Evolutionary conservation across 2,888 invertebrate genomes (phyloP).

Genomic region (Hedychridium roseum): DNA sequence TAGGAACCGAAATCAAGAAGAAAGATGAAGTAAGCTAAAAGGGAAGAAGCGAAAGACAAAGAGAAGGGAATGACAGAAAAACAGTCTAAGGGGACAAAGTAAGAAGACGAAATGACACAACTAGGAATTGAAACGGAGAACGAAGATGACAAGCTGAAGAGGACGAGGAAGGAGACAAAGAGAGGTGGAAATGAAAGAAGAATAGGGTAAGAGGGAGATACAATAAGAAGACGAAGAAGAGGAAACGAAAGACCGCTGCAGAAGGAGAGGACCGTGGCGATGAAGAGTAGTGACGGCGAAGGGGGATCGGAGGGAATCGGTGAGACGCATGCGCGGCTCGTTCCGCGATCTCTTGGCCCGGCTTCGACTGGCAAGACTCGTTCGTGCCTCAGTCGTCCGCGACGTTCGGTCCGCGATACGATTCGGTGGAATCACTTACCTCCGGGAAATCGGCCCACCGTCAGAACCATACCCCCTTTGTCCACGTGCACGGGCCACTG

Average conservation of each 20-base stretch:
- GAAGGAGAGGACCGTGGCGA: constrained; percentile 6
- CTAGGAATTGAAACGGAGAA: too few relatives aligned
- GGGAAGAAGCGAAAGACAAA: not conserved
- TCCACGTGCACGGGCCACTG: too few relatives aligned
- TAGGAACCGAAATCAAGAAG: too few relatives aligned
- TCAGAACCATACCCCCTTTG: too few relatives aligned
- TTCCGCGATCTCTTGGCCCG: constrained; percentile 52
- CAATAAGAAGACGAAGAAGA: not conserved
- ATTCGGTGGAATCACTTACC: too few relatives aligned
- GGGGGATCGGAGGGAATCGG: constrained; percentile 45
- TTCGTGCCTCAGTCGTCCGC: constrained; percentile 61
- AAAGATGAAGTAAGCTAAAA: too few relatives aligned
- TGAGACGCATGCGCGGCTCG: constrained; percentile 58
- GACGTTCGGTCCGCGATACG: constrained; percentile 62
- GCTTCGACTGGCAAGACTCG: constrained; percentile 48
- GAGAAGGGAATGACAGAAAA: constrained; percentile 10
- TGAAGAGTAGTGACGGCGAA: constrained; percentile 20
- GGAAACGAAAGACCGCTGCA: not conserved
- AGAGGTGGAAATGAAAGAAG: constrained; percentile 1
- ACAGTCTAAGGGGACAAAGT: not conserved
- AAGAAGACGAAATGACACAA: too few relatives aligned
- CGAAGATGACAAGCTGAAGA: not conserved
- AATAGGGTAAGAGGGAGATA: not conserved
- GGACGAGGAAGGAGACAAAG: constrained; percentile 17
- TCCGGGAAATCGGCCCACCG: too few relatives aligned